These are phyloP conservation scores for Tetragnatha versicolor DNA, from an alignment of 1,140 invertebrate genomes.

Conservation along the genomic window DNA sequence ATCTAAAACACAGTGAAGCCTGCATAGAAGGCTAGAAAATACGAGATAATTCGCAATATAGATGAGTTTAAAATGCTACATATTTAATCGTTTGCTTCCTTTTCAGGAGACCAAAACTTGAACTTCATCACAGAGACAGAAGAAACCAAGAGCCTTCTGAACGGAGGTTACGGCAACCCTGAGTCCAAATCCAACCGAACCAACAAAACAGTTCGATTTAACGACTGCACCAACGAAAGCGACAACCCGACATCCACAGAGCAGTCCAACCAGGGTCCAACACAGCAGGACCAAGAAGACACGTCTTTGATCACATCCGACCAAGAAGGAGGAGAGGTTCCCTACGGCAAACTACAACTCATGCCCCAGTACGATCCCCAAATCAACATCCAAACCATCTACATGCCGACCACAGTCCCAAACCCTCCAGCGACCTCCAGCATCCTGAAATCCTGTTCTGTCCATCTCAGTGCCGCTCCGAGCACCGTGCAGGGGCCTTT, in stretches of 20 bases:
- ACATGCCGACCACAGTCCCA: background rate
- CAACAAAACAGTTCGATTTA: slow-evolving; percentile 27
- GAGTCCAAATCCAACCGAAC: background rate
- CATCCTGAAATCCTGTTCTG: background rate
- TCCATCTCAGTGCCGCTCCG: background rate
- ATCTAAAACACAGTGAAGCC: too few species aligned
- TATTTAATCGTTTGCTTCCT: too few species aligned
- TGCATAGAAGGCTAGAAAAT: too few species aligned
- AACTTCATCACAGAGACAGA: slow-evolving; percentile 19
- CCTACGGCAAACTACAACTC: slow-evolving; percentile 21
- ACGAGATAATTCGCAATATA: too few species aligned
- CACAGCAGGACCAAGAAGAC: background rate
- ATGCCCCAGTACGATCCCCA: slow-evolving; percentile 19
- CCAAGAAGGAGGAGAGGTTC: background rate
- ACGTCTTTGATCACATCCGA: background rate
- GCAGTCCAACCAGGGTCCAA: background rate
- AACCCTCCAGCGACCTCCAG: background rate
- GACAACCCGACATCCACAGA: background rate
- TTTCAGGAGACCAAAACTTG: slow-evolving; percentile 43
- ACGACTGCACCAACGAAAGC: background rate
- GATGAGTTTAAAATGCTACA: too few species aligned
- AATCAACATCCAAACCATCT: slow-evolving; percentile 14
- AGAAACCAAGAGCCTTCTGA: slow-evolving; percentile 25
- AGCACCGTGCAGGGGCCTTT: background rate
- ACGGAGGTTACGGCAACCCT: background rate